Conservation (phyloP, 1,140 invertebrate genomes). For the Drosophila paulistorum region DNA sequence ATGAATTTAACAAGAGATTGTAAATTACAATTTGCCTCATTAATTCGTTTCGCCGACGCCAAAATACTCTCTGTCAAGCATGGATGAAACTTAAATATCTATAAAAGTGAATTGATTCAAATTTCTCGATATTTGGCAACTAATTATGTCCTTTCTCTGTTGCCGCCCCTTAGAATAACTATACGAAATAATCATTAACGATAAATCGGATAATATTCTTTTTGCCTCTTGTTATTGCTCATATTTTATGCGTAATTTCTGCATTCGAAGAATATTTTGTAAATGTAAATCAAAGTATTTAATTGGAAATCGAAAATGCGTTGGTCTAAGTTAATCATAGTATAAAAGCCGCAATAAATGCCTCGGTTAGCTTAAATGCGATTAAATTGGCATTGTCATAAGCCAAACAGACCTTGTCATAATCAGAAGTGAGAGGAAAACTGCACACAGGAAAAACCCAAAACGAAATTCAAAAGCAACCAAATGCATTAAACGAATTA, state of each 20-base stretch:
- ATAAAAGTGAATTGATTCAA: too few relatives aligned
- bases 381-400: conserved; percentile 9
- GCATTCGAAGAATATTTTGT: too few relatives aligned
- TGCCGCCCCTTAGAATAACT: too few relatives aligned
- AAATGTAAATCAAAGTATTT: too few relatives aligned
- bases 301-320: too few relatives aligned
- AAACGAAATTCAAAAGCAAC: neutral
- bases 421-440: neutral
- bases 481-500: conserved; percentile 6
- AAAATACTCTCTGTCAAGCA: neutral
- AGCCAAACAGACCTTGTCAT: conserved; percentile 9
- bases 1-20: neutral
- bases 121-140: too few relatives aligned
- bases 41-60: neutral
- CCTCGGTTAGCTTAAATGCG: conserved; percentile 1
- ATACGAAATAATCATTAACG: too few relatives aligned
- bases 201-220: too few relatives aligned
- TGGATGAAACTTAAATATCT: neutral
- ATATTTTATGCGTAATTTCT: too few relatives aligned
- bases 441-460: conserved; percentile 1
- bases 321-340: neutral
- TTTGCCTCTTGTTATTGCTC: too few relatives aligned
- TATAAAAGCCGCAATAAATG: conserved; percentile 10
- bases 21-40: conserved; percentile 1
- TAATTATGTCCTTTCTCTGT: too few relatives aligned